A percentile compares a stretch with the other conserved stretches of the same genome.
Conservation (phyloP, 2,797 vertebrate genomes). For the Threskiornis aethiopicus region DNA sequence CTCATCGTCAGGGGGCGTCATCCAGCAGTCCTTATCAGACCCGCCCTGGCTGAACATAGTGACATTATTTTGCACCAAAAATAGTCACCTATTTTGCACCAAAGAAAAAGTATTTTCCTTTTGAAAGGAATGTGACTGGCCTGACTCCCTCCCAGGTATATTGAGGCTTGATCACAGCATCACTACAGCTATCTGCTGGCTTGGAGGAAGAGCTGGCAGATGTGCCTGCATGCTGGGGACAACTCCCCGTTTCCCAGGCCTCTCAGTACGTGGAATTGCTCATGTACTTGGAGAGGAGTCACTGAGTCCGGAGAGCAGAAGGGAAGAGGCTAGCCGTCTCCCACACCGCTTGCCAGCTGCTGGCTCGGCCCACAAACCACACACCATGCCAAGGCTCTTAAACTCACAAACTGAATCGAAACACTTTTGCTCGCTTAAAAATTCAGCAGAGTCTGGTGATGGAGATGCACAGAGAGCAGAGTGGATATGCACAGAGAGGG, state of each 20-base stretch:
- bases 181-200: neutral
- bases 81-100: neutral
- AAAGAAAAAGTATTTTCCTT: neutral
- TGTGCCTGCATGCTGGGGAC: neutral
- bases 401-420: neutral
- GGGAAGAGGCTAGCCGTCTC: neutral
- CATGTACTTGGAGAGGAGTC: neutral
- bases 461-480: neutral
- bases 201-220: neutral
- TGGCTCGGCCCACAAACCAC: neutral
- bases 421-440: neutral
- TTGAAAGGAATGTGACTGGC: neutral
- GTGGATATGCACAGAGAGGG: neutral
- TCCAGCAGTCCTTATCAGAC: neutral
- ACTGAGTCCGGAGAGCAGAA: neutral
- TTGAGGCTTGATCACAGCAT: neutral
- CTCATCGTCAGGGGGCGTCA: neutral
- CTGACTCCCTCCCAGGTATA: neutral
- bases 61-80: neutral
- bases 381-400: neutral
- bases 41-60: neutral
- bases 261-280: neutral
- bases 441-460: neutral
- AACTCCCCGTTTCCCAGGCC: neutral
- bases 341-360: slow-evolving; percentile 1